Evolutionary conservation across 2,797 vertebrate genomes (phyloP).

Genomic region (Poeciliopsis gracilis): DNA sequence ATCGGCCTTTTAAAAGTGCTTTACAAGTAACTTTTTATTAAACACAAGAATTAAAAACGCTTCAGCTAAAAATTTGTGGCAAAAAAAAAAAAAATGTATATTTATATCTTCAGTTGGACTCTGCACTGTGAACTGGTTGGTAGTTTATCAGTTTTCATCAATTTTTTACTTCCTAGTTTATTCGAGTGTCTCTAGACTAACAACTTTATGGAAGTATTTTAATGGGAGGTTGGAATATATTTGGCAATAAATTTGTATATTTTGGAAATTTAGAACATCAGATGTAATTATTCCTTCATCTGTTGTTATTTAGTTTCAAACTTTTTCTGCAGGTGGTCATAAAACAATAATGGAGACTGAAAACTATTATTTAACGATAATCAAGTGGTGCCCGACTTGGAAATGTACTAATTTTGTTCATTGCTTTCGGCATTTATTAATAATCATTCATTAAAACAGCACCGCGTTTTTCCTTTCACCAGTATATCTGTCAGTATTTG

Average conservation of each 20-base stretch:
- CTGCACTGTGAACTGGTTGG: not conserved
- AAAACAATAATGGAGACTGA: not conserved
- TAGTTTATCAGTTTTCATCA: not conserved
- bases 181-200: not conserved
- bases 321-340: not conserved
- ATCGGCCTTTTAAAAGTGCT: not conserved
- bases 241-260: not conserved
- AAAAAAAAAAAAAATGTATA: not conserved
- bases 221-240: not conserved
- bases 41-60: not conserved
- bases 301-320: not conserved
- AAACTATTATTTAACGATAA: not conserved
- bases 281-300: not conserved
- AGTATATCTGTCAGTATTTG: not conserved
- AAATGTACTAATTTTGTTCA: not conserved
- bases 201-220: not conserved
- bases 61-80: not conserved
- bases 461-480: not conserved
- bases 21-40: not conserved
- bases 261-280: not conserved
- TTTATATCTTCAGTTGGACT: no score
- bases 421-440: not conserved
- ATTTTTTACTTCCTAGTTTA: not conserved
- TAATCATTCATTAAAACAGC: not conserved
- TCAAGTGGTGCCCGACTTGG: not conserved